Conservation (phyloP, 2,113 vertebrate genomes). For the Spheniscus mendiculus region DNA sequence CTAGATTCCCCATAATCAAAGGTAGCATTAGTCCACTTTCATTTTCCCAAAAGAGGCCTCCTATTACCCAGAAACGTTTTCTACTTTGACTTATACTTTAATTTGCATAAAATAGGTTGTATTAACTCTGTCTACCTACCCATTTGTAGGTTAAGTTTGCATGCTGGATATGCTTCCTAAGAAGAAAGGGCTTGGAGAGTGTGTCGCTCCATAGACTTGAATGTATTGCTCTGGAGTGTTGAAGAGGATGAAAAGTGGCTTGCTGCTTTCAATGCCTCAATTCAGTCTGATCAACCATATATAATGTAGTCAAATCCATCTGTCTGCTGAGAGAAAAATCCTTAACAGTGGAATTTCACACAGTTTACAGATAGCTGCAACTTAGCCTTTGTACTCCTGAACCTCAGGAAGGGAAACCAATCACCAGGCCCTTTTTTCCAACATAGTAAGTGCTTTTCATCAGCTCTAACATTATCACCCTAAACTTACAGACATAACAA, state of each 20-base stretch:
- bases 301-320: neutral
- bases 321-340: neutral
- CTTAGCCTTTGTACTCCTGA: neutral
- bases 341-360: neutral
- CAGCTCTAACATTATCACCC: neutral
- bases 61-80: neutral
- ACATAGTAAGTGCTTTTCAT: neutral
- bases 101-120: neutral
- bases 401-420: neutral
- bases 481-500: neutral
- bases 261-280: neutral
- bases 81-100: neutral
- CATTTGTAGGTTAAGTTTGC: neutral
- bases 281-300: neutral
- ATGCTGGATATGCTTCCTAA: neutral
- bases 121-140: neutral
- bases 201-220: neutral
- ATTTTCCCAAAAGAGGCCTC: neutral
- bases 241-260: neutral
- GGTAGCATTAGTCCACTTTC: neutral
- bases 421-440: neutral
- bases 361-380: neutral
- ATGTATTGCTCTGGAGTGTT: rapidly evolving
- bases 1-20: neutral
- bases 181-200: neutral